A percentile compares a stretch with the other conserved stretches of the same genome.
Conservation (phyloP, 2,797 vertebrate species). For the Megaceryle alcyon region DNA sequence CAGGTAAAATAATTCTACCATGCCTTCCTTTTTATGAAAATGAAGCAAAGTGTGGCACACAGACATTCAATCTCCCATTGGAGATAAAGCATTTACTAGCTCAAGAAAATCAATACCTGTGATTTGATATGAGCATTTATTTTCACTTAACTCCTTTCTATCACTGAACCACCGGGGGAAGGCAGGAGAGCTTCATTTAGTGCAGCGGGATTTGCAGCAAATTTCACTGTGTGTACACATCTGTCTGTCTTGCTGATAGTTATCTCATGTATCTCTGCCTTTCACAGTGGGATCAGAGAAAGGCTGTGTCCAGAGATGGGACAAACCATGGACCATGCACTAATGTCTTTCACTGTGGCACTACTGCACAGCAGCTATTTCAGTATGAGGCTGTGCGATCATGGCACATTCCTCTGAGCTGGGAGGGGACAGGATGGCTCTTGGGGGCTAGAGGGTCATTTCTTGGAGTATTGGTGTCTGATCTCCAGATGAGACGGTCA, state of each 20-base stretch:
- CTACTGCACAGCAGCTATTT: neutral
- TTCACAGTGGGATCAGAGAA: neutral
- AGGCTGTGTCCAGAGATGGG: neutral
- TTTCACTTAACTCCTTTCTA: constrained; percentile 76
- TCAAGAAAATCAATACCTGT: constrained; percentile 76
- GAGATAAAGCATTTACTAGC: constrained; percentile 76
- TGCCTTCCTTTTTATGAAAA: constrained; percentile 75
- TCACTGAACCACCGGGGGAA: constrained; percentile 59
- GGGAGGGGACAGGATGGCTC: neutral
- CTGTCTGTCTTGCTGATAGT: constrained; percentile 10
- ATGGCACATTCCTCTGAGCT: neutral
- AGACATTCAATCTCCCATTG: constrained; percentile 71
- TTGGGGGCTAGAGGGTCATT: neutral
- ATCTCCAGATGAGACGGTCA: neutral
- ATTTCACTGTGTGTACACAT: constrained; percentile 25
- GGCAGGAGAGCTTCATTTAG: constrained; percentile 66
- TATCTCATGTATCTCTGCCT: neutral
- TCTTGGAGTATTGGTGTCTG: neutral
- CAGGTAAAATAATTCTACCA: constrained; percentile 67
- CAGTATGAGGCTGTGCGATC: neutral
- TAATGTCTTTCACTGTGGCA: neutral
- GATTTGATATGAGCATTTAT: constrained; percentile 78
- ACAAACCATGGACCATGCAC: neutral
- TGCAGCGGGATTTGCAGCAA: constrained; percentile 46
- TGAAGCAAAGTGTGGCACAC: constrained; percentile 61